A percentile compares a stretch with the other conserved stretches of the same genome.
Evolutionary conservation across 37 sponge, comb jelly and placozoan genomes (phyloP).

Genomic region (Oopsacas minuta): DNA sequence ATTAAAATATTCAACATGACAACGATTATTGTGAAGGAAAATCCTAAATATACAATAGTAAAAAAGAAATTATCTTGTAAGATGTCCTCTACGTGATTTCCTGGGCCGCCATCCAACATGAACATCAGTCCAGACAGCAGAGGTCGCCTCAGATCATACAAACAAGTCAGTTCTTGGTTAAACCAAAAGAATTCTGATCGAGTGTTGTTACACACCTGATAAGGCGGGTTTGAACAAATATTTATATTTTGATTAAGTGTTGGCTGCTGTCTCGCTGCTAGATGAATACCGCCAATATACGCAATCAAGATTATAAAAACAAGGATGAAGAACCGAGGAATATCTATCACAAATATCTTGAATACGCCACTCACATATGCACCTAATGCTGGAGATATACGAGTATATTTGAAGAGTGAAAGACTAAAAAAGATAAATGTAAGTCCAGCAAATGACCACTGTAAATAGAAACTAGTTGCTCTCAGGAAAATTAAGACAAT

Average conservation of each 20-base stretch:
- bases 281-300: neutral
- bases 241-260: no score
- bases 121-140: neutral
- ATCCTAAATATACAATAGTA: neutral
- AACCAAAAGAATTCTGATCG: slow-evolving; percentile 3
- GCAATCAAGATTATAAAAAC: neutral
- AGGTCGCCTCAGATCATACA: neutral
- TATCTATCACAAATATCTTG: slow-evolving; percentile 4
- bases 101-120: neutral
- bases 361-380: neutral
- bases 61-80: neutral
- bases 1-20: slow-evolving; percentile 8
- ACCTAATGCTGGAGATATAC: neutral
- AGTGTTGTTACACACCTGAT: neutral
- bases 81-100: neutral
- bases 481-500: neutral
- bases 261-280: slow-evolving; percentile 13
- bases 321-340: neutral
- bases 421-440: neutral
- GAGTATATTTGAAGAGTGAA: neutral
- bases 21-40: neutral
- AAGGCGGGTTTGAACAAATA: neutral
- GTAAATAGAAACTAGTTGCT: neutral
- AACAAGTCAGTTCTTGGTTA: neutral
- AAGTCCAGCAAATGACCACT: neutral